These are phyloP conservation scores for Aphelocoma californica DNA, from an alignment of 2,797 vertebrate genomes.

Conservation along the genomic window DNA sequence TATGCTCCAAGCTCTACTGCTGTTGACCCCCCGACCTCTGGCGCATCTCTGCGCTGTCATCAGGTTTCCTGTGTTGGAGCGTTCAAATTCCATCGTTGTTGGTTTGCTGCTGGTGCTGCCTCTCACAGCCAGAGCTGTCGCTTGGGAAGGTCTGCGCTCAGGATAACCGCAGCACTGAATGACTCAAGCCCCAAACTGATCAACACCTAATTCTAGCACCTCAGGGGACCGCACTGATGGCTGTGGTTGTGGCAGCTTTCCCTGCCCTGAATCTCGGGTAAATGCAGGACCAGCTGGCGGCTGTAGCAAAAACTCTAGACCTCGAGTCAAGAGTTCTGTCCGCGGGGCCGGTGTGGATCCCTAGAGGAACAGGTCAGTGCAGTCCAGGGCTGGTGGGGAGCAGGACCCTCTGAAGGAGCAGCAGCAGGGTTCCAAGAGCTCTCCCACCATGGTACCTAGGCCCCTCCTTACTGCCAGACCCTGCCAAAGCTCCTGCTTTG, in stretches of 20 bases:
- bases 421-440: neutral
- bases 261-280: neutral
- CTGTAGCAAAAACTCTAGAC: neutral
- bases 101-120: neutral
- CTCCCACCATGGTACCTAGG: accelerated
- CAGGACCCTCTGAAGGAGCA: no score
- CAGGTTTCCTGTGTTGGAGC: neutral
- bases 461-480: neutral
- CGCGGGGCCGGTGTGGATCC: accelerated
- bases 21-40: neutral
- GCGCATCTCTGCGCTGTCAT: neutral
- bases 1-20: neutral
- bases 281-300: neutral
- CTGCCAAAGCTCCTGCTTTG: neutral
- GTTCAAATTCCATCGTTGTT: accelerated
- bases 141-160: neutral
- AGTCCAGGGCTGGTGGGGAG: neutral
- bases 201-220: neutral
- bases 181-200: neutral
- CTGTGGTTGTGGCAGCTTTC: neutral
- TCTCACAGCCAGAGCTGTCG: neutral
- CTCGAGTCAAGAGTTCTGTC: no score
- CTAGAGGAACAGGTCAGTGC: neutral
- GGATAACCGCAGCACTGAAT: neutral
- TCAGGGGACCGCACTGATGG: neutral